phyloP scores from a whole-genome alignment of 1,140 invertebrate genomes.

The Drosophila kikkawai region DNA sequence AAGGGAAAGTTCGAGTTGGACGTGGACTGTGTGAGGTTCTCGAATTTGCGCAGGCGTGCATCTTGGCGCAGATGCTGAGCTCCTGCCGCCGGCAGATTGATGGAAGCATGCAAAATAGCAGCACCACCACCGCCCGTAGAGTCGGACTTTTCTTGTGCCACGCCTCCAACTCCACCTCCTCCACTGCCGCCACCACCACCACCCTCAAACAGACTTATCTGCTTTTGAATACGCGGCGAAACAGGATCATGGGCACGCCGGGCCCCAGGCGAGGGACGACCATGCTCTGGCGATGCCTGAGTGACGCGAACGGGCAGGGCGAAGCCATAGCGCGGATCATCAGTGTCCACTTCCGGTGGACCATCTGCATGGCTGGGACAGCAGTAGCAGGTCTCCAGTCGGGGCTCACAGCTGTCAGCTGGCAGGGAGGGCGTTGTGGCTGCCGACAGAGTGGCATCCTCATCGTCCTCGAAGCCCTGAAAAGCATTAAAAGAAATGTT shows the following conservation, averaged over 20 bases:
- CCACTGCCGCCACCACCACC: neutral
- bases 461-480: constrained; percentile 84
- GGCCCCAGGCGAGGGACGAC: constrained; percentile 5
- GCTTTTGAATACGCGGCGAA: constrained; percentile 78
- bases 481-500: neutral
- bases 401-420: constrained; percentile 54
- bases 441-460: constrained; percentile 86
- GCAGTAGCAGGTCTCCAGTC: constrained; percentile 70
- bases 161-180: neutral
- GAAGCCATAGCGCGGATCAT: constrained; percentile 65
- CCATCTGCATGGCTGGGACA: constrained; percentile 65
- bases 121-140: constrained; percentile 25
- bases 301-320: constrained; percentile 59
- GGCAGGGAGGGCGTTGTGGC: constrained; percentile 81
- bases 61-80: constrained; percentile 70
- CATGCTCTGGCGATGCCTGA: constrained; percentile 63
- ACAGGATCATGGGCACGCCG: constrained; percentile 71
- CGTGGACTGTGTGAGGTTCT: constrained; percentile 78
- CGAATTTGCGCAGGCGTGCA: constrained; percentile 73
- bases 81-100: constrained; percentile 65
- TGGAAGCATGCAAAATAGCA: constrained; percentile 69
- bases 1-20: constrained; percentile 82
- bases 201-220: constrained; percentile 80
- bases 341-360: constrained; percentile 65
- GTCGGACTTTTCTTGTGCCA: constrained; percentile 7